phyloP scores from a whole-genome alignment of 1,140 invertebrate genomes.

The Microplitis demolitor region DNA sequence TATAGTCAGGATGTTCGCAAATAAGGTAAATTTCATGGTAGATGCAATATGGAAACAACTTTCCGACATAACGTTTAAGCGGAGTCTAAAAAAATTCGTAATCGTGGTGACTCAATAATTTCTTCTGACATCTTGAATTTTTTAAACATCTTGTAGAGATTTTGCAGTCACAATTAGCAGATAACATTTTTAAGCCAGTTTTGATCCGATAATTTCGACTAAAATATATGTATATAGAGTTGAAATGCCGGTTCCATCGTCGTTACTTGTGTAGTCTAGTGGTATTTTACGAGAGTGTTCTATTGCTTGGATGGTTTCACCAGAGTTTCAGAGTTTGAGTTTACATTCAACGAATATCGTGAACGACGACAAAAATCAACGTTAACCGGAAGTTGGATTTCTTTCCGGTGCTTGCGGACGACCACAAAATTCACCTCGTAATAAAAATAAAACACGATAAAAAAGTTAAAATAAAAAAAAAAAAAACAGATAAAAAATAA shows the following conservation, averaged over 20 bases:
- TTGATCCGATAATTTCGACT: too few species aligned
- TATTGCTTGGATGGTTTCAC: background rate
- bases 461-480: slow-evolving; percentile 4
- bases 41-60: too few species aligned
- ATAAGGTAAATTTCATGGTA: too few species aligned
- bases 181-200: too few species aligned
- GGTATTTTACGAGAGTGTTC: background rate
- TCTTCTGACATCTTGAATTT: too few species aligned
- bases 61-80: too few species aligned
- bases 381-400: slow-evolving; percentile 15
- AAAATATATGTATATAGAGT: too few species aligned
- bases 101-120: too few species aligned
- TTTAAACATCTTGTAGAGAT: background rate
- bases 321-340: background rate
- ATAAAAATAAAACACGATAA: background rate
- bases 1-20: too few species aligned
- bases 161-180: background rate
- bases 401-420: slow-evolving; percentile 15
- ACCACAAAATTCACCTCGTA: background rate
- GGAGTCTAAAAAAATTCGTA: too few species aligned
- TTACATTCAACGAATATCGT: background rate
- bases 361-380: background rate
- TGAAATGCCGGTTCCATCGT: too few species aligned
- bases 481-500: background rate
- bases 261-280: too few species aligned